Conservation (phyloP, 1,140 invertebrate species). For the Oreohelix idahoensis region DNA sequence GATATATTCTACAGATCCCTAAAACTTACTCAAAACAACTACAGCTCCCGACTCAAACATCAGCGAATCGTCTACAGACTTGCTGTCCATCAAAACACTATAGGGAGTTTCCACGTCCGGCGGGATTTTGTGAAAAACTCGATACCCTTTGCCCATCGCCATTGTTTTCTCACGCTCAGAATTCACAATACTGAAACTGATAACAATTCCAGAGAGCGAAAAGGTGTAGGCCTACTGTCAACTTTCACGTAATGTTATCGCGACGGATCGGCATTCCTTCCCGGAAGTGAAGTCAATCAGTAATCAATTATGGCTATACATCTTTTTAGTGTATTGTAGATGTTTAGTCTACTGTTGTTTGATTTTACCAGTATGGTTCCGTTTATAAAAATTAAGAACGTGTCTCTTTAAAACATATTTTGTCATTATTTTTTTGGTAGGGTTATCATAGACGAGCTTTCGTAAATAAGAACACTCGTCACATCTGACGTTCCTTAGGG, state of each 20-base stretch:
- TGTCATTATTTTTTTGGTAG: too few species aligned
- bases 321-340: background rate
- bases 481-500: too few species aligned
- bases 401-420: too few species aligned
- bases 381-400: too few species aligned
- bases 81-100: constrained; percentile 89
- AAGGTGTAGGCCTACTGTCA: too few species aligned
- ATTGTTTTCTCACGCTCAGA: constrained; percentile 33
- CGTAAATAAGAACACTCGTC: too few species aligned
- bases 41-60: constrained; percentile 93
- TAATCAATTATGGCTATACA: background rate
- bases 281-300: background rate
- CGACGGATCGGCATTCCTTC: background rate
- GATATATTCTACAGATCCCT: too few species aligned
- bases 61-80: constrained; percentile 87
- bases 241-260: background rate
- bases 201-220: background rate
- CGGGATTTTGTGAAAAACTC: constrained; percentile 89
- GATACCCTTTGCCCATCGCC: constrained; percentile 94
- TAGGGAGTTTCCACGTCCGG: constrained; percentile 78
- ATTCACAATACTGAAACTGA: background rate
- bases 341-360: background rate
- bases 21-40: constrained; percentile 83
- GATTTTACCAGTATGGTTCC: background rate
- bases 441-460: too few species aligned